Evolutionary conservation across 1,140 invertebrate species (phyloP), one percentile per base, ranked within the genome.

Genomic region (Paraescarpia echinospica): DNA sequence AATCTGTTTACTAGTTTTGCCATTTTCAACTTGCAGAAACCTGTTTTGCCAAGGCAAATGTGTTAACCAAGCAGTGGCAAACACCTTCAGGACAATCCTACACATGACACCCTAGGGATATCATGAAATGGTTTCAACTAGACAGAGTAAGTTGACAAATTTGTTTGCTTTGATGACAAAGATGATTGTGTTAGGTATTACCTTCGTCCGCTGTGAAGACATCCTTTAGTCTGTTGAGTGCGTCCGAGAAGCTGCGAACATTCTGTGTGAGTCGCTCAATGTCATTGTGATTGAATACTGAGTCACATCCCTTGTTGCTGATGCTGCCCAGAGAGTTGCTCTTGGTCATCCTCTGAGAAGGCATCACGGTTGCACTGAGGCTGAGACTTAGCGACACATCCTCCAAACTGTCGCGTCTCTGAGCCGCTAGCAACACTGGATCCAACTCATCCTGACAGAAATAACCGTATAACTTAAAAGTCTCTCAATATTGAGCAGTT

Each of bases 201-300:
- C 90, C 90, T 41, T 90, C 90, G 14, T 34, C 35, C 0, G 90
- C 14, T 27, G 90, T 90, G 90, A 90, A 41, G 34, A 90, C 91
- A 59, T 34, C 94, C 93, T 96, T 96, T 0, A 97, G 95, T 92
- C 95, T 96, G 34, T 95, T 95, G 1, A 97, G 95, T 9, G 96
- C 96, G 93, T 97, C 96, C 93, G 96, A 96, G 94, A 97, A 97
- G 41, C 94, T 95, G 91, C 96, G 95, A 89, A 97, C 96, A 94
- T 97, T 95, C 34, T 97, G 96, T 0, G 96, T 97, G 31, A 97
- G 95, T n/a, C 95, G 95, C 31, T 96, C 95, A 59, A 97, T 96
- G 93, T 97, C 96, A 93, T 96, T 96, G 92, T 96, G 96, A 93
- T 96, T 96, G 48, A 96, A 95, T 35, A 96, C 92, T 33, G 92